phyloP scores from a whole-genome alignment of 2,797 vertebrate species.

The Myotis daubentonii region DNA sequence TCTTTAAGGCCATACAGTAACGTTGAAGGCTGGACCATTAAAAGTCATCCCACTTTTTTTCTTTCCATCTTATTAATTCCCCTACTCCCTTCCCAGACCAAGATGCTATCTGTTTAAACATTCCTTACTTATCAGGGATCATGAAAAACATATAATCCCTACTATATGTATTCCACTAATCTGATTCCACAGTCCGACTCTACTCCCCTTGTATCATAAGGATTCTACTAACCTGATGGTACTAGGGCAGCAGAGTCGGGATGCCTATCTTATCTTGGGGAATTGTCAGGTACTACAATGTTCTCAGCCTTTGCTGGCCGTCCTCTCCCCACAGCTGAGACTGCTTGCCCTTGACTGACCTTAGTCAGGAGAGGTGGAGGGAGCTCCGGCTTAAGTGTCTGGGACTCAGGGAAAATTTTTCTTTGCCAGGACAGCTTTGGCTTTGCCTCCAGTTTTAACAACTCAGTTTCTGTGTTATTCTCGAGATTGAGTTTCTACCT shows the following conservation, averaged over 20 bases:
- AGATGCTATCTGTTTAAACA: background rate
- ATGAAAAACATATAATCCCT: background rate
- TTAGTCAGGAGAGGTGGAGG: background rate
- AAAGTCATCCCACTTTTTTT: background rate
- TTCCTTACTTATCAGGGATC: background rate
- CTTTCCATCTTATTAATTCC: background rate
- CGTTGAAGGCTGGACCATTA: background rate
- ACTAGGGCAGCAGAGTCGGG: background rate
- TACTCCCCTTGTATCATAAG: background rate
- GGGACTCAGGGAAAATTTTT: background rate
- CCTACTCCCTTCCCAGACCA: background rate
- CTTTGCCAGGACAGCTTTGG: background rate
- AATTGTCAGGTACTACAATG: accelerated
- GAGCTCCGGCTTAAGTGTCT: background rate
- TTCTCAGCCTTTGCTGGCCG: background rate
- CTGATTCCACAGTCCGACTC: too few relatives aligned
- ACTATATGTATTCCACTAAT: accelerated
- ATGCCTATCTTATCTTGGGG: background rate
- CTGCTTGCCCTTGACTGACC: background rate
- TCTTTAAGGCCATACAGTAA: background rate
- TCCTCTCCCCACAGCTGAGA: background rate
- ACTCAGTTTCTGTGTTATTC: background rate
- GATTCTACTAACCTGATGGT: background rate
- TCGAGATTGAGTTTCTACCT: background rate
- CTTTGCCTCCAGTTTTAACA: background rate